Base-by-base conservation (phyloP, 2,113 vertebrate genomes). In the Grammatotria lemairii region DNA sequence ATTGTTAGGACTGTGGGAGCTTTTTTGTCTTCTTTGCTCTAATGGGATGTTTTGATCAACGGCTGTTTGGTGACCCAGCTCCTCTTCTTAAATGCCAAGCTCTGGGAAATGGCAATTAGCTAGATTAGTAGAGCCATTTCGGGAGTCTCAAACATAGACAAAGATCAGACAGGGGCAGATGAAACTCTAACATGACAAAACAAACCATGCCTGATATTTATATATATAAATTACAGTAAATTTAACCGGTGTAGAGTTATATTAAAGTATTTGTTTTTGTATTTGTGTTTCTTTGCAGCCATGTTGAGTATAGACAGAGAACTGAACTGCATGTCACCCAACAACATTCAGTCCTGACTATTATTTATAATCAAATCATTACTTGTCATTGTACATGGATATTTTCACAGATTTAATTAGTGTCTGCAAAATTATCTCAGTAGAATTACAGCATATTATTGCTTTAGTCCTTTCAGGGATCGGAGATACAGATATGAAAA, bases 91-190 rank as follows among this genome's bases (percentile, higher is more conserved):
- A 92, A 93, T 28, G 87, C 86, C 23, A 42, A 83, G 80, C 88
- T 85, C 86, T 93, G 91, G 90, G 90, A 96, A 94, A 94, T 38
- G 68, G 94, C 95, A 96, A 95, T 95, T 95, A 95, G 95, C 94
- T 91, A 80, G 95, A 95, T 96, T 94, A 91, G 91, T 91, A 19
- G 90, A 94, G 86, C 85, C 87, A 86, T 87, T 93, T 95, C 51
- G 86, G 86, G 81, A 88, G 86, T 80, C 86, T 63, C 84, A 28
- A 85, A 93, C 90, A 92, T 87, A 90, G 87, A 88, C 65, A 85
- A 7, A 63, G 85, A 86, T 83, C 85, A 83, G 82, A 89, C 86
- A 55, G 87, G 86, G 4, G 42, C 35, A 85, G 55, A 13, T 70
- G 60, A 83, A 84, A 10, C 65, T 80, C 23, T 38, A 45, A 47